phyloP scores from a whole-genome alignment of 2,113 vertebrate genomes.

The Serilophus lunatus region DNA sequence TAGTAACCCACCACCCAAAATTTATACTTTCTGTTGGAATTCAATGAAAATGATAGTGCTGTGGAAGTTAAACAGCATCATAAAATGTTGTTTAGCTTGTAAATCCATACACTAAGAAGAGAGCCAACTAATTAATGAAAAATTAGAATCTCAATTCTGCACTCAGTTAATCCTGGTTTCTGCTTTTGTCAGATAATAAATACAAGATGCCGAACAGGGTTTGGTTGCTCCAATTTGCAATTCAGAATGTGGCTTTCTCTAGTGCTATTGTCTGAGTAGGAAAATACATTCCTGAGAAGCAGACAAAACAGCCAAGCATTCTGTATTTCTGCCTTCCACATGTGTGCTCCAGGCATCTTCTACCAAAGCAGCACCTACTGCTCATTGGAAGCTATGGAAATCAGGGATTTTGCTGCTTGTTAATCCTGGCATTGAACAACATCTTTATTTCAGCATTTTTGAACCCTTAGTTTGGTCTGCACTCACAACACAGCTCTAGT shows the following conservation, averaged over 20 bases:
- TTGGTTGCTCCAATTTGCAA: not conserved
- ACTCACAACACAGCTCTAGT: not conserved
- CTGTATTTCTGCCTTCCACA: not conserved
- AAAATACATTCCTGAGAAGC: not conserved
- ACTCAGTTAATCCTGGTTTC: not conserved
- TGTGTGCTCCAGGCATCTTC: not conserved
- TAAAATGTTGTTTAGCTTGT: not conserved
- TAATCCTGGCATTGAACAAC: not conserved
- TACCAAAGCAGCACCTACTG: not conserved
- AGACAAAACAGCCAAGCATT: not conserved
- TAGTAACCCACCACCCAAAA: not conserved
- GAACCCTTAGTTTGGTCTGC: not conserved
- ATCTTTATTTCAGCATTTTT: not conserved
- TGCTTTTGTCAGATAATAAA: slow-evolving; percentile 23
- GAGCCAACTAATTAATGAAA: not conserved
- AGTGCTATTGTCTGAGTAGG: not conserved
- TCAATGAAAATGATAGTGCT: not conserved
- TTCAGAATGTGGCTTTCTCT: not conserved
- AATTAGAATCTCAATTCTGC: not conserved
- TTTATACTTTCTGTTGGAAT: not conserved
- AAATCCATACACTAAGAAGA: not conserved
- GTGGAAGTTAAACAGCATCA: not conserved
- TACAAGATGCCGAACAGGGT: not conserved
- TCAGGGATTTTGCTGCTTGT: not conserved
- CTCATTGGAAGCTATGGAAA: not conserved